phyloP scores from a whole-genome alignment of 2,888 invertebrate genomes.

The Odontothrips loti region DNA sequence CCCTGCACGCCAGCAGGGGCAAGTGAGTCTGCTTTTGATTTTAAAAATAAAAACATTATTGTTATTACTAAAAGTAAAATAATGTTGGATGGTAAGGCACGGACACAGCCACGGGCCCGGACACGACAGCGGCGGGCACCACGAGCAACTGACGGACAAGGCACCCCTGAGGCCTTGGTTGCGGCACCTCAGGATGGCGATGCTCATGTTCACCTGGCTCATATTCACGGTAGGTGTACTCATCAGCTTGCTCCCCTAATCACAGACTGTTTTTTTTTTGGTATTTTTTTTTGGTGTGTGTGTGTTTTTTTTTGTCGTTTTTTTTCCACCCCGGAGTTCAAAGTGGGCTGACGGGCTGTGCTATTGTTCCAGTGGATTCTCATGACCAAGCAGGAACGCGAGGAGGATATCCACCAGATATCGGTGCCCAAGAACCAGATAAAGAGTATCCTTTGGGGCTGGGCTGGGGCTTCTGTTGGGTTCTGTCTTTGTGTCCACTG shows the following conservation, averaged over 20 bases:
- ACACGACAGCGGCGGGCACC: not conserved
- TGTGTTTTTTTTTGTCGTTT: not conserved
- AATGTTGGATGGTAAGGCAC: no score
- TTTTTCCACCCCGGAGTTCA: no score
- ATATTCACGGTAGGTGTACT: constrained; percentile 55
- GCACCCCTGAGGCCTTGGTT: not conserved
- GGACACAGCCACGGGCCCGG: not conserved
- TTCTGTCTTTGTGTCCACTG: not conserved
- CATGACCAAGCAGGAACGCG: constrained; percentile 64
- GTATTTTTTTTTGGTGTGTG: no score
- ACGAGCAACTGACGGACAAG: not conserved
- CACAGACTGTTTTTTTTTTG: constrained; percentile 29
- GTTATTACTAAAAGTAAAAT: not conserved
- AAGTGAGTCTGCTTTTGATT: not conserved
- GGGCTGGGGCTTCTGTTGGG: not conserved
- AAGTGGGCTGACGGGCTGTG: no score
- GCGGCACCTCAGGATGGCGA: constrained; percentile 52
- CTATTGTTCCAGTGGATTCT: constrained; percentile 50
- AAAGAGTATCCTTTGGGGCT: constrained; percentile 51
- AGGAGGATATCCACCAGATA: constrained; percentile 56
- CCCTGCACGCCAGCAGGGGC: not conserved
- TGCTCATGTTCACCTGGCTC: constrained; percentile 61
- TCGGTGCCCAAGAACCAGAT: constrained; percentile 54
- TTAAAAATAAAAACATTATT: not conserved
- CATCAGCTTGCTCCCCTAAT: no score